Evolutionary conservation across 2,113 vertebrate genomes (phyloP), one percentile per base, ranked within the genome.

Genomic region (Proterorhinus semilunaris): DNA sequence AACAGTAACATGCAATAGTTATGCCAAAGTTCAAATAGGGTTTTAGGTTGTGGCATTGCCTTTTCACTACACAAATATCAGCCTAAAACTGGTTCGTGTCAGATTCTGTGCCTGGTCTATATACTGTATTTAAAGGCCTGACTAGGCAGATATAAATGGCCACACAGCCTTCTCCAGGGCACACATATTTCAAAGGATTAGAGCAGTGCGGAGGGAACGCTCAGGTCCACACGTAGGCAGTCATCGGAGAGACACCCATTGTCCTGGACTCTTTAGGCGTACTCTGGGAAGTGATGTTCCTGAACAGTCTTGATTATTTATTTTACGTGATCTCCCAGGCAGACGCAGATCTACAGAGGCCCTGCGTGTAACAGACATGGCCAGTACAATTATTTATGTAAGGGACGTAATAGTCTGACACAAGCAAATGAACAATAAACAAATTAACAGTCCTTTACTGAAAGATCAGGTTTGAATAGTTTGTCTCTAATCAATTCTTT

Each of bases 221-320:
- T 59, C 54, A 72, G 63, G 66, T 46, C 16, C 68, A 75, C 73
- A 88, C 58, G 65, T 83, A 79, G 72, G 66, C 68, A 65, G 68
- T 62, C 51, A 66, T n/a, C 46, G 21, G 12, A n/a, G 52, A 63
- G 73, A 77, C 75, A 52, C 46, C 79, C 65, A 84, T 67, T 59
- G 43, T 70, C 54, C 54, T 66, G 16, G 50, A 79, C 58, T 62
- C 46, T 21, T 57, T 63, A 11, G 65, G 11, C 47, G 55, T 44
- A 17, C 43, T 46, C 3, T 44, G 42, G 46, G 52, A 69, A 65
- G 16, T 61, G 68, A 78, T 67, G 61, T 66, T 64, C 48, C 51
- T 64, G 64, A 68, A 48, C 47, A 53, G 53, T 55, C 27, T 15
- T 55, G 48, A 42, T 68, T 74, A 45, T 70, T 64, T 52, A 68